Percentiles rank a stretch among this genome's conserved stretches.
phyloP scores from a whole-genome alignment of 2,113 vertebrate genomes.

The Penelope pileata region DNA sequence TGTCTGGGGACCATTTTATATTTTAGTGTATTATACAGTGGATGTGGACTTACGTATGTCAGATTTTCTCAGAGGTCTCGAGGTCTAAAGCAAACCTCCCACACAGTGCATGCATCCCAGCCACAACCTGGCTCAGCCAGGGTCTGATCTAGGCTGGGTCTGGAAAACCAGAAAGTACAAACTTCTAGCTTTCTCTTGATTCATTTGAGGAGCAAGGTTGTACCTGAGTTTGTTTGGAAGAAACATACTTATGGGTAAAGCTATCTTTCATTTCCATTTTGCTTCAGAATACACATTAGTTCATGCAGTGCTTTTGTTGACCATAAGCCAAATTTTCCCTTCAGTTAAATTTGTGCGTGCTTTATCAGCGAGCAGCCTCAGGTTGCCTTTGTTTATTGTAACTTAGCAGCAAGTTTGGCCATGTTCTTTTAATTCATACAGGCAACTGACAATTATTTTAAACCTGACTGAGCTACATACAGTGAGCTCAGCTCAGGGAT shows the following conservation, averaged over 20 bases:
- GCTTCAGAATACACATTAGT: not conserved
- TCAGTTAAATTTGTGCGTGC: not conserved
- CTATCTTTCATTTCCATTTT: not conserved
- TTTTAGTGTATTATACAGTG: not conserved
- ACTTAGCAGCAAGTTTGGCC: not conserved
- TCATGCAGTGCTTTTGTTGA: not conserved
- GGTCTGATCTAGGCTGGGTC: not conserved
- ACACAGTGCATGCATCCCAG: not conserved
- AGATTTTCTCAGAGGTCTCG: not conserved
- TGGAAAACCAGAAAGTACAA: not conserved
- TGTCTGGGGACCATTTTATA: not conserved
- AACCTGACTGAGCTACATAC: not conserved
- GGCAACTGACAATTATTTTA: not conserved
- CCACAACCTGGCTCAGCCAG: not conserved
- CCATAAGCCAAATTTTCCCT: not conserved
- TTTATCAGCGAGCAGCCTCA: not conserved
- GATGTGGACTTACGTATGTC: not conserved
- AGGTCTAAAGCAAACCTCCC: not conserved
- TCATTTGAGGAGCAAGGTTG: not conserved
- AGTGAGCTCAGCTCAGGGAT: not conserved
- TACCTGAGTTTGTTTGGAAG: not conserved
- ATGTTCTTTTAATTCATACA: not conserved
- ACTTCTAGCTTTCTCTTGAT: not conserved
- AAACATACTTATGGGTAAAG: not conserved
- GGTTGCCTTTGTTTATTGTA: not conserved